Evolutionary conservation across 53 echinoderm and acorn worm species (phyloP).

Genomic region (Zoroaster sp.): DNA sequence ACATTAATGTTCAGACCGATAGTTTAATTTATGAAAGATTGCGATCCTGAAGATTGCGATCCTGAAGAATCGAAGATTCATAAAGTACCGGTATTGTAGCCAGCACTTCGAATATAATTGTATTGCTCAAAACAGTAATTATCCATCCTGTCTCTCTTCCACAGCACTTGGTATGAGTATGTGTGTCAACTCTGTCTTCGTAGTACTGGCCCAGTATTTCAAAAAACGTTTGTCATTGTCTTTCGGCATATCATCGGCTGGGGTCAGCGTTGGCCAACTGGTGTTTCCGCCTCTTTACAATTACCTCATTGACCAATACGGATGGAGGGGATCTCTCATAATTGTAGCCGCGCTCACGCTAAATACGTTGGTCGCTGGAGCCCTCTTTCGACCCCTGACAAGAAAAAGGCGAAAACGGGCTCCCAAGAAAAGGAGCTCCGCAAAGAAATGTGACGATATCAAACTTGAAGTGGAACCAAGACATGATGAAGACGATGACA

Average conservation of each 20-base stretch:
- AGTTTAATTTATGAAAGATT: no score
- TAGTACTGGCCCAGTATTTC: constrained; percentile 75
- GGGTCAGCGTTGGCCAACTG: constrained; percentile 37
- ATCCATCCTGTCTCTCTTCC: no score
- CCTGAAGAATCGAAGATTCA: no score
- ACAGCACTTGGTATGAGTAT: constrained; percentile 39
- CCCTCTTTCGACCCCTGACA: constrained; percentile 3
- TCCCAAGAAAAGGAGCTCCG: neutral
- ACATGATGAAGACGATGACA: neutral
- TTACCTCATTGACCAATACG: constrained; percentile 25
- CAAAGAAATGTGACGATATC: neutral
- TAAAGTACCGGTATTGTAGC: no score
- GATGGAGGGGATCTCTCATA: constrained; percentile 37
- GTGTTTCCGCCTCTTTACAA: constrained; percentile 15
- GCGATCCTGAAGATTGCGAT: no score
- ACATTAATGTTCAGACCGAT: no score
- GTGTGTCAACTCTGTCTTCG: neutral
- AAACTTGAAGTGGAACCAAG: neutral
- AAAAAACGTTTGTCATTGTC: constrained; percentile 84
- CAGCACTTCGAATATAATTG: no score
- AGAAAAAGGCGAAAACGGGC: neutral
- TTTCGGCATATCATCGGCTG: constrained; percentile 78
- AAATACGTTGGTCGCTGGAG: neutral
- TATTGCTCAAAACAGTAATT: no score
- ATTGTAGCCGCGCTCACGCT: constrained; percentile 1